Evolutionary conservation across 1,140 invertebrate species (phyloP), one percentile per base, ranked within the genome.

Genomic region (Laodelphax striatellus): DNA sequence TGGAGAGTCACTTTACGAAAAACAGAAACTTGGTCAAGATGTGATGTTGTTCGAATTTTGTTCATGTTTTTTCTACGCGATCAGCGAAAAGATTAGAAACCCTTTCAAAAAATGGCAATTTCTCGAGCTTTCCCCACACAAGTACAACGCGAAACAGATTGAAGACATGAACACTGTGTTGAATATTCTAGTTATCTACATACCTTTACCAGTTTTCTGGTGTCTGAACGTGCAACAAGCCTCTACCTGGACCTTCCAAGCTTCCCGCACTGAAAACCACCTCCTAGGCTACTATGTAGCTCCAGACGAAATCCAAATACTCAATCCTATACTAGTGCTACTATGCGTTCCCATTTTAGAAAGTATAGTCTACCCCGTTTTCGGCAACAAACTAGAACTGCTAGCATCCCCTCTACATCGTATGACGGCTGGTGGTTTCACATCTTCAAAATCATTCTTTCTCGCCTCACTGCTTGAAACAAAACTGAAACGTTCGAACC

Each of bases 271-370:
- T 85, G 76, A 79, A 67, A 86, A 84, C 61, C 70, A 73, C 61
- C 74, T 86, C 58, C 79, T 77, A 66, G 70, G 72, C 34, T 44
- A 58, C 8, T 78, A 75, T 70, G 75, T 74, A 5, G 71, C 90
- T 14, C 85, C 88, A 0, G 88, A 91, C 73, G 87, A 90, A 72
- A 80, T 90, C 79, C 85, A 88, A 76, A 80, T 84, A 52, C 70
- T 90, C 0, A 93, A 92, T 73, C 86, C 88, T 0, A 64, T 91
- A 22, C 73, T 92, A 1, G 88, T 92, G 66, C 70, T 93, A 31
- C 55, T 84, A 2, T 79, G 91, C 52, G 89, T 92, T 66, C 90
- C 90, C 5, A 60, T 92, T 0, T 92, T 90, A 70, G 85, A 92
- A 75, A 68, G 68, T 52, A 53, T 73, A 4, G 67, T 84, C 5